Evolutionary conservation across 2,797 vertebrate species (phyloP).

Genomic region (Pseudocheirus occidentalis): DNA sequence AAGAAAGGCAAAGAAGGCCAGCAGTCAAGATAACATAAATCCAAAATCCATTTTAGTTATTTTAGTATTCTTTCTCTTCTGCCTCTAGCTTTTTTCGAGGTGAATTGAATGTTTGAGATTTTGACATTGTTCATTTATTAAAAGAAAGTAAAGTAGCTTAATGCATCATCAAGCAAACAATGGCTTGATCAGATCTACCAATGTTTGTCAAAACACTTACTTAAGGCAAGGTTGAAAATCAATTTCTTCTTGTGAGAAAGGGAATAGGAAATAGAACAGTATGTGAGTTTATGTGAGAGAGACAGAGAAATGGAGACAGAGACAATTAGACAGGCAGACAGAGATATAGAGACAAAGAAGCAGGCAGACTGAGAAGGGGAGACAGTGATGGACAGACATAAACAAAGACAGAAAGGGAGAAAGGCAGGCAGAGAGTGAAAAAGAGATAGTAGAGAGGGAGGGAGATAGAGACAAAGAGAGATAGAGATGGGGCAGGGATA

Average conservation of each 20-base stretch:
- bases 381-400: too few species aligned
- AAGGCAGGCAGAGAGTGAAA: too few species aligned
- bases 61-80: conserved; percentile 40
- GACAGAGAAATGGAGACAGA: neutral
- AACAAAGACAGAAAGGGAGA: too few species aligned
- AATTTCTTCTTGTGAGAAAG: conserved; percentile 37
- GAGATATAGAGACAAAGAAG: neutral
- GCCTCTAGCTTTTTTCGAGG: conserved; percentile 10
- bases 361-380: neutral
- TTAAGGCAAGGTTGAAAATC: conserved; percentile 26
- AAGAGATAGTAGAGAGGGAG: too few species aligned
- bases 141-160: conserved; percentile 41
- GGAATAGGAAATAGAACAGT: neutral
- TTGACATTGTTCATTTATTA: conserved; percentile 34
- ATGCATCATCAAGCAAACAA: conserved; percentile 6
- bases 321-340: too few species aligned
- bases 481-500: too few species aligned
- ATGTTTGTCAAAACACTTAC: conserved; percentile 46
- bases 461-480: too few species aligned
- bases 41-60: conserved; percentile 47
- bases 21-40: conserved; percentile 27
- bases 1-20: conserved; percentile 2
- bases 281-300: neutral
- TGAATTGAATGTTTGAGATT: conserved; percentile 36
- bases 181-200: conserved; percentile 51